Conservation (phyloP, 2,888 invertebrate genomes). For the Drosophila bunnanda region DNA sequence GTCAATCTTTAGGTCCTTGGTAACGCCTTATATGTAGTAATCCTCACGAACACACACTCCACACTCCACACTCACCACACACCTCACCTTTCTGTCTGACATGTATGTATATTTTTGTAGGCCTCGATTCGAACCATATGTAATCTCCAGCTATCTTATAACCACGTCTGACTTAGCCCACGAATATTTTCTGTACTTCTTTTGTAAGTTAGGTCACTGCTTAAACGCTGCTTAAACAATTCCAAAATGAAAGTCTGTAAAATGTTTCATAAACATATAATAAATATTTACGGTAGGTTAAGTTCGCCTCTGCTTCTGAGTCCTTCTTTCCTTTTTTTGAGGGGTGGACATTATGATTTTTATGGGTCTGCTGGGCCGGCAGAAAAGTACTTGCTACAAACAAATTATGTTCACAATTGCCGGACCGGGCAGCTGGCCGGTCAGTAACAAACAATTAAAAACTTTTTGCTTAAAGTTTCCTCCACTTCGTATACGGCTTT, state of each 20-base stretch:
- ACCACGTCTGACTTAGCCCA: conserved; percentile 33
- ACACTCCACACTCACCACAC: conserved; percentile 11
- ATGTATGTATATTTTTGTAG: conserved; percentile 47
- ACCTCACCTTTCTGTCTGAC: conserved; percentile 19
- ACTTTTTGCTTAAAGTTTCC: conserved; percentile 68
- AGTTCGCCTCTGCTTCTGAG: conserved; percentile 28
- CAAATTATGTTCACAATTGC: conserved; percentile 41
- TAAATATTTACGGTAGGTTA: conserved; percentile 79
- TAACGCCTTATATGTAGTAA: conserved; percentile 76
- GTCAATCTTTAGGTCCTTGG: conserved; percentile 70
- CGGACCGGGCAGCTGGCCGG: conserved; percentile 19
- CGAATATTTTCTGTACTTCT: conserved; percentile 53
- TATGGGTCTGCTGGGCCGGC: conserved; percentile 25
- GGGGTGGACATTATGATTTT: conserved; percentile 42
- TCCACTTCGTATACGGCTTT: conserved; percentile 23
- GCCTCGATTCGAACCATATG: conserved; percentile 7
- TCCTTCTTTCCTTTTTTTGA: not conserved
- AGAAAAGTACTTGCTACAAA: conserved; percentile 20
- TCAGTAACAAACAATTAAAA: conserved; percentile 66
- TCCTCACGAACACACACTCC: conserved; percentile 27
- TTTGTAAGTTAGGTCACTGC: conserved; percentile 63
- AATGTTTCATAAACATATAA: conserved; percentile 82
- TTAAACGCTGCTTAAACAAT: conserved; percentile 66
- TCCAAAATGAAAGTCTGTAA: conserved; percentile 77
- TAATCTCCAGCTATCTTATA: conserved; percentile 27